Evolutionary conservation across 2,888 invertebrate species (phyloP), one percentile per base, ranked within the genome.

Genomic region (Amiota communis): DNA sequence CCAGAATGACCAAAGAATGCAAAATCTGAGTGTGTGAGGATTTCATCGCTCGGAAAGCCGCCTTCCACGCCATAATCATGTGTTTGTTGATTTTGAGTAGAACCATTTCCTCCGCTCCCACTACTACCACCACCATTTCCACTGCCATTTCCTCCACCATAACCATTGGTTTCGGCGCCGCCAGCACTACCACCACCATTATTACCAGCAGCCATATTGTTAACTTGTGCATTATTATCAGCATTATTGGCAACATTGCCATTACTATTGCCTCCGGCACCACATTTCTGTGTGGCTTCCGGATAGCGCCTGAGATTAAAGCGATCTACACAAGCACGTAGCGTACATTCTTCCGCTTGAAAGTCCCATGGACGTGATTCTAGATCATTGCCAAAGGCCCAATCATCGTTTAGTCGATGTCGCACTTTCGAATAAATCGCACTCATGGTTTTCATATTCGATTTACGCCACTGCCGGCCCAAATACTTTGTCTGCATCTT

Each of bases 401-500:
- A 99, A 90, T 99, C 99, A 88, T 99, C 99, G 87, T 98, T 99
- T 61, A 99, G 92, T 72, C 98, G 93, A 91, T 98, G 98, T 47
- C 98, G 92, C 2, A 97, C 97, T 92, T 99, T 98, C 74, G 97
- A 95, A 89, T 99, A 99, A 87, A 99, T 99, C 74, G 98, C 98
- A 88, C 98, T 98, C 91, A 99, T 97, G 0, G 98, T 98, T 90
- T 98, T 99, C 98, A 99, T 99, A 89, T 99, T 99, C 1, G 97
- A 96, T 90, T 99, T 99, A 68, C 99, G 93, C 99, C 99, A 99
- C 88, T 99, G 99, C 12, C 99, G 92, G 0, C 99, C 99, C 83
- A 99, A 92, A 91, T 99, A 99, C 88, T 99, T 98, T 0, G 99
- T 98, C 91, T 99, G 99, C 98, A 99, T 98, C 91, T 99, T 99